Conservation (phyloP, 2,888 invertebrate genomes). For the Dicyrtoma fusca region DNA sequence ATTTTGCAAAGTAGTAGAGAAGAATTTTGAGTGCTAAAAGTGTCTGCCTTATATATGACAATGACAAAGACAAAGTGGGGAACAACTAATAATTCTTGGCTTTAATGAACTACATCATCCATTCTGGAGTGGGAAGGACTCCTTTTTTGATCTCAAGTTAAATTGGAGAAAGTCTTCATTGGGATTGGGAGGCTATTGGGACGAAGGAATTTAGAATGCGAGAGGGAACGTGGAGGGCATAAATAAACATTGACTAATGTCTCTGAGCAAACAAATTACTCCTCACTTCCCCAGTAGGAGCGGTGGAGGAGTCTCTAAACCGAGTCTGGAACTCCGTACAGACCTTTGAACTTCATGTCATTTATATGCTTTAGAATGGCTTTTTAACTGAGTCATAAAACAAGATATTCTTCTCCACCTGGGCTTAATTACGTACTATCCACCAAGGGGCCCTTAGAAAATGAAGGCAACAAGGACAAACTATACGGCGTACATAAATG, state of each 20-base stretch:
- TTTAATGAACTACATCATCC: too few relatives aligned
- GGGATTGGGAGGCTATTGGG: background rate
- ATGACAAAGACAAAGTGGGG: too few relatives aligned
- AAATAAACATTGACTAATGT: too few relatives aligned
- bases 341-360: background rate
- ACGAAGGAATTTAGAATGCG: background rate
- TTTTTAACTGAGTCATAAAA: constrained; percentile 28
- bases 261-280: too few relatives aligned
- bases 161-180: background rate
- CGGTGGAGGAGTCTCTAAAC: background rate
- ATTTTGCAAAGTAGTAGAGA: too few relatives aligned
- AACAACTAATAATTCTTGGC: background rate
- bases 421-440: constrained; percentile 22
- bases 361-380: constrained; percentile 9
- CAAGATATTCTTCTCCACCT: constrained; percentile 22
- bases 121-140: background rate
- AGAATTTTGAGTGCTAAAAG: too few relatives aligned
- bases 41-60: too few relatives aligned
- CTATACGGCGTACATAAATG: too few relatives aligned
- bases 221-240: too few relatives aligned
- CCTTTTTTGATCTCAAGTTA: background rate
- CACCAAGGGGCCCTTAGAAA: background rate
- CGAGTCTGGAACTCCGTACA: background rate
- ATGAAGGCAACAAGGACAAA: background rate
- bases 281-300: too few relatives aligned